Base-by-base conservation (phyloP, 2,888 invertebrate genomes). In the Smittia sp. region DNA sequence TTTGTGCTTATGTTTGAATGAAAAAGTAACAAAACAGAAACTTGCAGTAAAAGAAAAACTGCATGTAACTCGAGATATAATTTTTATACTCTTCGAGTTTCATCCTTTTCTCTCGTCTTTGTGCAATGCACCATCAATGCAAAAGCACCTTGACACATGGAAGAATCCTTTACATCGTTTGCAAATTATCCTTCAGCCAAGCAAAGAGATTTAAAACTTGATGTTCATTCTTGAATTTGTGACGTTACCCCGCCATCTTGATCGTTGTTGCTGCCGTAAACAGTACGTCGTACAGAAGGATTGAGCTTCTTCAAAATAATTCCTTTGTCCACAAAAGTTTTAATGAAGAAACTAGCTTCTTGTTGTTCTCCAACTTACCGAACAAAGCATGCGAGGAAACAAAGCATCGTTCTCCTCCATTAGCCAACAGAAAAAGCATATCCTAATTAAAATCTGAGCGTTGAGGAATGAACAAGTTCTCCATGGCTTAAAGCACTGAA, bases 91-190 rank as follows among this genome's bases (percentile, higher is more conserved):
- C 38, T 27, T 38, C 38, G 18, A 32, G 38, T 18, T 22, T 62
- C 58, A 22, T 62, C 22, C 58, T 22, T 62, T 11, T 62, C 58
- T 4, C 15, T 54, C 3, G 18, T 63, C 15, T 46, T 46, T 20
- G 20, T 7, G 18, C 38, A 4, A 25, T 65, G 15, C 32, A 39
- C 41, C 24, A 46, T 46, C 68, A 68, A 68, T 68, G 25, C 39
- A 41, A 18, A 68, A 46, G 68, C 68, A 68, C 68, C 46, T 68
- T 68, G 68, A 41, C 41, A 68, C 22, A 15, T 15, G 20, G 15
- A 58, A 46, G 46, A 46, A 46, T 46, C 2, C 46, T 46, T 46
- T 46, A 3, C 46, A 46, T 46, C 11, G n/a, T 13, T 11, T 11
- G 46, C 46, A 46, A 46, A 15, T 46, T 2, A 32, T 32, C 9